Base-by-base conservation (phyloP, 2,888 invertebrate genomes). In the Dugesia japonica region DNA sequence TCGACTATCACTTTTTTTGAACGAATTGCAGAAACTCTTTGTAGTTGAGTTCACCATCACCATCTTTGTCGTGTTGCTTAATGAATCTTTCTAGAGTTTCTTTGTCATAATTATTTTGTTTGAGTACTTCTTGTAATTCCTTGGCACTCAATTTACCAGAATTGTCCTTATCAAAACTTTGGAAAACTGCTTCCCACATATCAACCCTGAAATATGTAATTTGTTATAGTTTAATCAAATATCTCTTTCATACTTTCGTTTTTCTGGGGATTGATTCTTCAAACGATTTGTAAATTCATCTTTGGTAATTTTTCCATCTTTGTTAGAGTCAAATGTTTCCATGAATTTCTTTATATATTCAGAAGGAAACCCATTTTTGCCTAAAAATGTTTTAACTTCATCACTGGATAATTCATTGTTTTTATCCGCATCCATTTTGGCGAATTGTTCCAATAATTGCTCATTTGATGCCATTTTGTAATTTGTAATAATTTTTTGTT, bases 11-110 rank as follows among this genome's bases (percentile, higher is more conserved):
- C n/a, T n/a, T n/a, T n/a, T n/a, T n/a, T n/a, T n/a, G n/a, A n/a
- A 38, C 13, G 38, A 74, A 74, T 23, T 74, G 7, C 38, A 74
- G 31, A 42, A 74, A 74, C 38, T 74, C 74, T 42, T 74, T 31
- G 38, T 74, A 74, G 42, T 42, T 20, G n/a, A 74, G 74, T 42
- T 74, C 74, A 4, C 38, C 31, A 23, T 74, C 74, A 9, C 42
- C 42, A 42, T 74, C 42, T 23, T 42, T 42, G 42, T 74, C 74
- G 9, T 42, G 74, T 7, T 38, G 23, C 17, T 31, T 42, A 9
- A 74, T 74, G 38, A 31, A 74, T 17, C 7, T 42, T 4, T 26
- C 26, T 4, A 74, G 38, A 9, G 74, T 74, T 20, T 74, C 74
- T 13, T 38, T 42, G 28, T 74, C 74, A 74, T 74, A 74, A 9